Conservation (phyloP, 2,797 vertebrate species). For the Amblyraja radiata region DNA sequence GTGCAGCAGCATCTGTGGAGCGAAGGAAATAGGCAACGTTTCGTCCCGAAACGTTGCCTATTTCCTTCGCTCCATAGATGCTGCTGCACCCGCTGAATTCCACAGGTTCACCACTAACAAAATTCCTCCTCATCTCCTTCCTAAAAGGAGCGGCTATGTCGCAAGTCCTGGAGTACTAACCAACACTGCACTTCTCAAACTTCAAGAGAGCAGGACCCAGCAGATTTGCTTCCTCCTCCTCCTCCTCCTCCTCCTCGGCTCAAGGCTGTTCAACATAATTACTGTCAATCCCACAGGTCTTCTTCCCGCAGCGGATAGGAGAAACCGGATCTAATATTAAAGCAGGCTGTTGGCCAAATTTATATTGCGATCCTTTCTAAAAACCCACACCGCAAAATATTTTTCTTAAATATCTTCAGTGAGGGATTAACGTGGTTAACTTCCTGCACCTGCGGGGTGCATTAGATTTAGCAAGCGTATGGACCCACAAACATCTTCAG, state of each 20-base stretch:
- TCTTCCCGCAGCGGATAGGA: background rate
- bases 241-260: background rate
- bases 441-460: background rate
- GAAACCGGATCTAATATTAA: background rate
- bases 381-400: background rate
- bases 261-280: background rate
- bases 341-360: background rate
- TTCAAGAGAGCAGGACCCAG: background rate
- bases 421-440: background rate
- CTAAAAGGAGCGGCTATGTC: too few relatives aligned
- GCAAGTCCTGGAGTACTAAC: too few relatives aligned
- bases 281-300: background rate
- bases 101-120: too few relatives aligned
- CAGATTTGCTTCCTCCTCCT: background rate
- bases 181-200: background rate
- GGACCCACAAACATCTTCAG: background rate
- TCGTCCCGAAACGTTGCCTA: too few relatives aligned
- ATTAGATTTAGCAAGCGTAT: background rate
- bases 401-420: background rate
- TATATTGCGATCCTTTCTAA: background rate
- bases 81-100: too few relatives aligned
- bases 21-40: too few relatives aligned
- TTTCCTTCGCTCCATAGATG: too few relatives aligned
- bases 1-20: too few relatives aligned
- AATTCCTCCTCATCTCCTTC: too few relatives aligned